Conservation (phyloP, 2,113 vertebrate genomes). For the Cyanoderma ruficeps region DNA sequence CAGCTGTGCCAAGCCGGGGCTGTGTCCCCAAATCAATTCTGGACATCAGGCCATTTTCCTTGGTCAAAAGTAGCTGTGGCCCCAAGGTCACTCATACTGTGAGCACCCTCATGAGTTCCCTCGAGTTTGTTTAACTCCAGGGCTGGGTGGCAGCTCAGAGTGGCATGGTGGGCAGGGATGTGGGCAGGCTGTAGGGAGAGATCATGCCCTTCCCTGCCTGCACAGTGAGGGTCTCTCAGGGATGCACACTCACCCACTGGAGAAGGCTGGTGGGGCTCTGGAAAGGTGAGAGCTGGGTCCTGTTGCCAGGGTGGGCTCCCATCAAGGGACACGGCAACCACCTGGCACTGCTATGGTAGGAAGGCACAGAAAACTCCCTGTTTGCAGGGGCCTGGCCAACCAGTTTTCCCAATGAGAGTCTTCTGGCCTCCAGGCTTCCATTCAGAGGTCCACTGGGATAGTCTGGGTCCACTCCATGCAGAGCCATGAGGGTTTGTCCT, state of each 20-base stretch:
- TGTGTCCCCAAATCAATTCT: background rate
- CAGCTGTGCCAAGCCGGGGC: accelerated
- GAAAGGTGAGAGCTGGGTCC: background rate
- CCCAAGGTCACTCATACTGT: background rate
- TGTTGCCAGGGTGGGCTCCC: accelerated
- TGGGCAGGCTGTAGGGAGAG: background rate
- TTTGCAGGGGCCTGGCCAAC: background rate
- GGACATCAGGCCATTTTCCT: accelerated
- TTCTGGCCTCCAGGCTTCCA: background rate
- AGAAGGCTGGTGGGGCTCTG: background rate
- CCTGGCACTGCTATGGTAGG: no score
- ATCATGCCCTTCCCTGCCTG: accelerated
- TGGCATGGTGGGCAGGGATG: background rate
- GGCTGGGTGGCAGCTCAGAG: background rate
- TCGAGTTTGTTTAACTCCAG: accelerated
- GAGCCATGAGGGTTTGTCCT: background rate
- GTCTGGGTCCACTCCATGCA: background rate
- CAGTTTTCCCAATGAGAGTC: background rate
- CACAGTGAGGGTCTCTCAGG: background rate
- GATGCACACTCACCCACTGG: accelerated
- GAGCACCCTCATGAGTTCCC: background rate
- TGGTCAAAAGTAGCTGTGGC: background rate
- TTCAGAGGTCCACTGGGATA: background rate
- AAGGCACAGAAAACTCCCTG: background rate
- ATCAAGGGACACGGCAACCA: accelerated